Conservation (phyloP, 1,140 invertebrate species). For the Antheraea pernyi region DNA sequence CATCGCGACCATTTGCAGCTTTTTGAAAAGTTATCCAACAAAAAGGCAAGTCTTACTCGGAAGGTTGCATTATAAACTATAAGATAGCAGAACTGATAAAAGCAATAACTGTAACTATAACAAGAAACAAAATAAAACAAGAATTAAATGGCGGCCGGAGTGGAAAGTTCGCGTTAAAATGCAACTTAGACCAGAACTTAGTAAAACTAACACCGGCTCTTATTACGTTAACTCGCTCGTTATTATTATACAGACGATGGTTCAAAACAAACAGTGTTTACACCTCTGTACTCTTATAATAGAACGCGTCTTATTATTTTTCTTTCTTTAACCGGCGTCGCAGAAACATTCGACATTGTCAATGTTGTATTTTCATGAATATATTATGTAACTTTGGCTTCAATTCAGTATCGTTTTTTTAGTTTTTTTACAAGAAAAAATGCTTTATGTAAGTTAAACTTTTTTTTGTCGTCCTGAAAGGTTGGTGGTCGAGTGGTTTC, state of each 20-base stretch:
- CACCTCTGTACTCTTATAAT: not conserved
- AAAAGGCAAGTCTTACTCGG: not conserved
- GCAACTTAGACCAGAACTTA: slow-evolving; percentile 31
- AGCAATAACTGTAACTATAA: slow-evolving; percentile 47
- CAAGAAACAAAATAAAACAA: slow-evolving; percentile 33
- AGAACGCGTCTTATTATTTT: not conserved
- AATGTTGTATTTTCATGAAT: not conserved
- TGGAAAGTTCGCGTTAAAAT: slow-evolving; percentile 39
- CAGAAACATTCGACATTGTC: not conserved
- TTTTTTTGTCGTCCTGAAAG: too few species aligned
- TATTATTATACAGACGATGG: not conserved
- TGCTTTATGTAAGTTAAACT: too few species aligned
- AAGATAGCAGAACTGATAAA: slow-evolving; percentile 38
- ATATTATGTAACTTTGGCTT: not conserved
- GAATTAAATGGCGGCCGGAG: slow-evolving; percentile 41
- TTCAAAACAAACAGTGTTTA: not conserved
- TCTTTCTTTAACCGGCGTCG: not conserved
- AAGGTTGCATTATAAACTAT: slow-evolving; percentile 7
- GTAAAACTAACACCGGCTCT: slow-evolving; percentile 31
- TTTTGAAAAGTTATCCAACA: not conserved
- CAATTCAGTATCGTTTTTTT: too few species aligned
- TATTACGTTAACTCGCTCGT: slow-evolving; percentile 22
- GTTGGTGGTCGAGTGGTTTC: too few species aligned
- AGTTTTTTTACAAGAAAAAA: too few species aligned
- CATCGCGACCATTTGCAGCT: not conserved